Percentiles rank a stretch among this genome's conserved stretches.
Evolutionary conservation across 2,797 vertebrate species (phyloP).

Genomic region (Tapera naevia): DNA sequence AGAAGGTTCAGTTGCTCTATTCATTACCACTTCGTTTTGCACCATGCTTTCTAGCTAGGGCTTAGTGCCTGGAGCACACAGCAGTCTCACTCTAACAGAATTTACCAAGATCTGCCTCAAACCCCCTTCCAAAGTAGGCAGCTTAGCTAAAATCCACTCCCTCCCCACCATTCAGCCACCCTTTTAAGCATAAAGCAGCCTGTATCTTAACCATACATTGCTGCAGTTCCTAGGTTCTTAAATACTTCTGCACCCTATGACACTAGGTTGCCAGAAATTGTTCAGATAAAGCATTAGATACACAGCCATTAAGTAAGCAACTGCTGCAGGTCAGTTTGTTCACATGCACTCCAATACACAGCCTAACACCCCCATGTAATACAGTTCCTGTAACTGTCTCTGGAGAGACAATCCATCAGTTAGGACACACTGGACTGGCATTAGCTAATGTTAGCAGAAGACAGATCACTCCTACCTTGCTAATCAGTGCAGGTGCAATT

Average conservation of each 20-base stretch:
- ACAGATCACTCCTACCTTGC: conserved; percentile 93
- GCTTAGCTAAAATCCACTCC: neutral
- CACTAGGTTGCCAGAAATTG: neutral
- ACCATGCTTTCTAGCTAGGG: neutral
- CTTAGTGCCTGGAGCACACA: neutral
- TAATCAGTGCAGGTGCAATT: conserved; percentile 97
- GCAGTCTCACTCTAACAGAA: neutral
- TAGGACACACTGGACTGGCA: neutral
- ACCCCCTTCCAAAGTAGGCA: neutral
- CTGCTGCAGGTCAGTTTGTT: neutral
- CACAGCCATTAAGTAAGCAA: neutral
- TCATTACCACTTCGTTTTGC: neutral
- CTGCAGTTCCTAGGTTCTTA: neutral
- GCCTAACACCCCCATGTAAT: neutral
- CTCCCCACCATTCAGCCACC: neutral
- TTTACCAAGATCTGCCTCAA: neutral
- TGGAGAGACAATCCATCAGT: neutral
- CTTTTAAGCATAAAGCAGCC: neutral
- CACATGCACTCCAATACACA: neutral
- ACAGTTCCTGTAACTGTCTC: neutral
- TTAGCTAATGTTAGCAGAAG: conserved; percentile 67
- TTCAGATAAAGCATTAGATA: neutral
- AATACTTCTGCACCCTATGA: neutral
- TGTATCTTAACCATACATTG: neutral
- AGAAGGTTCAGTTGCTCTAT: neutral